These are phyloP conservation scores for Rhabdomys dilectus DNA, from an alignment of 2,113 vertebrate species.

Conservation along the genomic window DNA sequence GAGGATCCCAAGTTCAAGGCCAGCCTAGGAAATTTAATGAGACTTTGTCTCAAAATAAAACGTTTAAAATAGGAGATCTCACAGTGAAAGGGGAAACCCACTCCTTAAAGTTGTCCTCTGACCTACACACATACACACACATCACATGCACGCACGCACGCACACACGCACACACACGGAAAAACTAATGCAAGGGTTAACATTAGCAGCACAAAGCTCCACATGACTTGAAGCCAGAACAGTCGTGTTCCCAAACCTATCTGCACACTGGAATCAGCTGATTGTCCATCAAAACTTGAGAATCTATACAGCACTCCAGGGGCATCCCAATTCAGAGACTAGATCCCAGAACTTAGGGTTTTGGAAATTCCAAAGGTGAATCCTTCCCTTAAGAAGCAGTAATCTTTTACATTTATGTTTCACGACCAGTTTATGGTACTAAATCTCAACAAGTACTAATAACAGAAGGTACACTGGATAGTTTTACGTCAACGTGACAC, in stretches of 20 bases:
- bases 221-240: not conserved
- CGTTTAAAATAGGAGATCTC: not conserved
- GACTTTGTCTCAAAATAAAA: not conserved
- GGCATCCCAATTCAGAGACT: not conserved
- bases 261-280: not conserved
- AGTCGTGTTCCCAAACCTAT: not conserved
- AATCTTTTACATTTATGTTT: not conserved
- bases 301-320: not conserved
- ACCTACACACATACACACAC: too few species aligned
- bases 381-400: not conserved
- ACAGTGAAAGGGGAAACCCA: not conserved
- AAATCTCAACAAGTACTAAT: not conserved
- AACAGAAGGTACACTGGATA: not conserved
- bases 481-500: not conserved
- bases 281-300: not conserved
- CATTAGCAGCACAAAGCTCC: not conserved
- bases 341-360: not conserved
- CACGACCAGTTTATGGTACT: not conserved
- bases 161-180: not conserved
- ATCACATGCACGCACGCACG: not conserved
- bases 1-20: not conserved
- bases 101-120: not conserved
- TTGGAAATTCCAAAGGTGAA: not conserved
- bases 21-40: not conserved
- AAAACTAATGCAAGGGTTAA: not conserved